A percentile compares a stretch with the other conserved stretches of the same genome.
phyloP scores from a whole-genome alignment of 2,113 vertebrate genomes.

The Ochotona curzoniae region DNA sequence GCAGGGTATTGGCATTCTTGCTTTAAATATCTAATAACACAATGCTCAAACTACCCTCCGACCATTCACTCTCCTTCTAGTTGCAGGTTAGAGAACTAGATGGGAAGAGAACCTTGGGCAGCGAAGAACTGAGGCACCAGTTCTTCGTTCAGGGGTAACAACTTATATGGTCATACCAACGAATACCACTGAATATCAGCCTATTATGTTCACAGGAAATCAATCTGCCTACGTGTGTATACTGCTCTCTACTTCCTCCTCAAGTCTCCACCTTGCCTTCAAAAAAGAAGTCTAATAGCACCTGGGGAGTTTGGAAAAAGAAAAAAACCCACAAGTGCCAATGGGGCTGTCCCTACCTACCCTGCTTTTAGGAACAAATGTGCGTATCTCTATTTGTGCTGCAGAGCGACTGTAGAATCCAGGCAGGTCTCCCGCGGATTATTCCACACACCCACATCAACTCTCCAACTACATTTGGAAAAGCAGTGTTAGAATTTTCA shows the following conservation, averaged over 20 bases:
- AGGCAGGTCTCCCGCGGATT: not conserved
- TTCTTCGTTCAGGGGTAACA: not conserved
- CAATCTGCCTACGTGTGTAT: not conserved
- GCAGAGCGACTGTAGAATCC: not conserved
- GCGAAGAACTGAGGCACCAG: not conserved
- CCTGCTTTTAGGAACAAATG: not conserved
- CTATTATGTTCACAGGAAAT: constrained; percentile 4
- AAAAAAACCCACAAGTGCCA: not conserved
- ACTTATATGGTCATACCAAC: not conserved
- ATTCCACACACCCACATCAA: not conserved
- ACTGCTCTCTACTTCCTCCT: not conserved
- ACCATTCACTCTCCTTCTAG: not conserved
- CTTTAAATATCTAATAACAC: constrained; percentile 19
- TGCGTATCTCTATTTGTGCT: not conserved
- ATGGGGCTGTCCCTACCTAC: not conserved
- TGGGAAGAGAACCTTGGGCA: not conserved
- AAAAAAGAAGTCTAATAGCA: not conserved
- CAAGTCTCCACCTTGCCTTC: not conserved
- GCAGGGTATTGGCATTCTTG: not conserved
- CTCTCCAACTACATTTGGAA: constrained; percentile 1
- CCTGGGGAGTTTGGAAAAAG: not conserved
- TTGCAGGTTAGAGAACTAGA: not conserved
- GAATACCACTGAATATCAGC: not conserved
- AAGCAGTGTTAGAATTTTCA: not conserved
- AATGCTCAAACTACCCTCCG: not conserved